phyloP scores from a whole-genome alignment of 2,888 invertebrate genomes.

The Tipula vernalis region DNA sequence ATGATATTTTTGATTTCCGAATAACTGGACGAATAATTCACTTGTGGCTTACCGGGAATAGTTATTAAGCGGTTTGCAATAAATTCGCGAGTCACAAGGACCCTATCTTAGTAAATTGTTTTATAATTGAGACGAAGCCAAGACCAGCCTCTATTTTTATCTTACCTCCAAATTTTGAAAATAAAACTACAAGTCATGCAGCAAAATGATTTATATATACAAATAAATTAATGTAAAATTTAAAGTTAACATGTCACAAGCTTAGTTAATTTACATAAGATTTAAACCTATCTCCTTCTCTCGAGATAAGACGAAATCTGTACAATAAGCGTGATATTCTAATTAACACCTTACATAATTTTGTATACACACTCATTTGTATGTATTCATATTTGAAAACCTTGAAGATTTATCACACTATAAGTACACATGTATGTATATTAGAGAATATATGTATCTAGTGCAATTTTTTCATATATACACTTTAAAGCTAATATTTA shows the following conservation, averaged over 20 bases:
- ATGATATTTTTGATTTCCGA: too few relatives aligned
- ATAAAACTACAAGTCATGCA: too few relatives aligned
- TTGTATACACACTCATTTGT: not conserved
- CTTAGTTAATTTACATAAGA: not conserved
- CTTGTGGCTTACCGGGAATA: too few relatives aligned
- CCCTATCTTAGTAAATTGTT: too few relatives aligned
- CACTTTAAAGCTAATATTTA: not conserved
- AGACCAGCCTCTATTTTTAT: too few relatives aligned
- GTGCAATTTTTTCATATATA: not conserved
- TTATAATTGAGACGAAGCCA: too few relatives aligned
- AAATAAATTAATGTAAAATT: not conserved
- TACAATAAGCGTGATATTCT: not conserved
- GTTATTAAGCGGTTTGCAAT: too few relatives aligned
- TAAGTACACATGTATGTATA: not conserved
- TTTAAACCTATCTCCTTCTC: not conserved
- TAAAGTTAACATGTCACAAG: not conserved
- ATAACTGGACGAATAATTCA: too few relatives aligned
- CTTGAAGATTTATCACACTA: not conserved
- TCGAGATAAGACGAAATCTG: not conserved
- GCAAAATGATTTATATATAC: too few relatives aligned
- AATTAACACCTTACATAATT: not conserved
- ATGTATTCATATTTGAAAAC: not conserved
- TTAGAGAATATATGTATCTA: not conserved
- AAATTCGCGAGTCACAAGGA: too few relatives aligned
- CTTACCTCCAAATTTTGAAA: too few relatives aligned